These are phyloP conservation scores for Yoshiicerus persimilis DNA, from an alignment of 1,140 invertebrate genomes.

Conservation along the genomic window DNA sequence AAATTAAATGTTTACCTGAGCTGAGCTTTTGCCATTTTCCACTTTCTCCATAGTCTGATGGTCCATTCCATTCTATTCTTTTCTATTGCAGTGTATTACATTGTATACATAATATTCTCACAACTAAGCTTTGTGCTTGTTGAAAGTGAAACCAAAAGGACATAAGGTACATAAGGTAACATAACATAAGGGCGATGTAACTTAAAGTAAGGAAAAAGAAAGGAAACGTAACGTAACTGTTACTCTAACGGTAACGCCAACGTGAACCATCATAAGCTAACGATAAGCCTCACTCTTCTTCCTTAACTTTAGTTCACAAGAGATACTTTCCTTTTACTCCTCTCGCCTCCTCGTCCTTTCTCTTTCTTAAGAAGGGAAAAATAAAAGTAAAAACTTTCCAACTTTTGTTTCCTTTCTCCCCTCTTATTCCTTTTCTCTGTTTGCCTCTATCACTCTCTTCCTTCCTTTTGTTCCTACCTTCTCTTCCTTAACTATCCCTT, in stretches of 20 bases:
- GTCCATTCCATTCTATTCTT: not conserved
- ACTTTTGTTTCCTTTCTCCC: not conserved
- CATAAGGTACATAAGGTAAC: not conserved
- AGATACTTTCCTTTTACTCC: not conserved
- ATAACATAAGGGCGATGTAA: not conserved
- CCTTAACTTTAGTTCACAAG: not conserved
- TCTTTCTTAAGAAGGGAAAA: not conserved
- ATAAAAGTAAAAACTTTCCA: conserved; percentile 1
- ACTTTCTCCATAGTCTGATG: not conserved
- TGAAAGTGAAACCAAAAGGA: not conserved
- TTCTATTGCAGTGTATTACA: not conserved
- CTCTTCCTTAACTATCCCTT: not conserved
- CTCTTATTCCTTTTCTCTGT: not conserved
- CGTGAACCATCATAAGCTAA: conserved; percentile 8
- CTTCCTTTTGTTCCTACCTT: conserved; percentile 2
- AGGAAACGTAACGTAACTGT: not conserved
- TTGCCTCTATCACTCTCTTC: not conserved
- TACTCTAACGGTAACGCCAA: not conserved
- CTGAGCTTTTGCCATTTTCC: not conserved
- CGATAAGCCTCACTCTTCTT: conserved; percentile 6
- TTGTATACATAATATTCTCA: not conserved
- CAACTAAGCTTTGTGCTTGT: not conserved
- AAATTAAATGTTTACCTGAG: conserved; percentile 23
- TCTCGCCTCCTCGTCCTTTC: no score
- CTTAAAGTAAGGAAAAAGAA: not conserved